A percentile compares a stretch with the other conserved stretches of the same genome.
Evolutionary conservation across 1,140 invertebrate species (phyloP).

Genomic region (Caenorhabditis tropicalis): DNA sequence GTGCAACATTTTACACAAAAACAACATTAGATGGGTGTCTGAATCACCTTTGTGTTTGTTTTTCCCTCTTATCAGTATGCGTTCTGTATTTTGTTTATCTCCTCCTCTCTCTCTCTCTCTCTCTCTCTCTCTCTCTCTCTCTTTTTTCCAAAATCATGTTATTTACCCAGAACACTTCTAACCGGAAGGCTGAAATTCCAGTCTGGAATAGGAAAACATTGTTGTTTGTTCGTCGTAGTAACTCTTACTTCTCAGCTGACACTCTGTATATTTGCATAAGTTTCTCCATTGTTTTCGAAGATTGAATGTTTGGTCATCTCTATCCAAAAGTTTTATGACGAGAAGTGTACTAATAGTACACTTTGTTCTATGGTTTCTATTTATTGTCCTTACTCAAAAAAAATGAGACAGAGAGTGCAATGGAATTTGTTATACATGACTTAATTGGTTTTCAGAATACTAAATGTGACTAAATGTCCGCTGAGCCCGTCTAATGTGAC

Average conservation of each 20-base stretch:
- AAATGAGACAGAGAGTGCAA: neutral
- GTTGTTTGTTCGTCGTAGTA: neutral
- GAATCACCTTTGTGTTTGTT: neutral
- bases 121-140: too few relatives aligned
- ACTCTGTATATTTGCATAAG: slow-evolving; percentile 17
- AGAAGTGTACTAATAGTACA: too few relatives aligned
- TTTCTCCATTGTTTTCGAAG: slow-evolving; percentile 15
- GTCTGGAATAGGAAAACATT: neutral
- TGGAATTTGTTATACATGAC: neutral
- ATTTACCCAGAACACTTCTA: too few relatives aligned
- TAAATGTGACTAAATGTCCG: neutral
- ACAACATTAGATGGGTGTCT: neutral
- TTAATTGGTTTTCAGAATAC: neutral
- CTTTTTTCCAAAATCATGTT: too few relatives aligned
- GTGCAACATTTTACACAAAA: neutral
- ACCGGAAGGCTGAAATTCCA: slow-evolving; percentile 1
- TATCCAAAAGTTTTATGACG: too few relatives aligned
- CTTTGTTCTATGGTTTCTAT: neutral
- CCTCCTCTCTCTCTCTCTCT: neutral
- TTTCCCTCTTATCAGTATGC: neutral
- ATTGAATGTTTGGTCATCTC: slow-evolving; percentile 22
- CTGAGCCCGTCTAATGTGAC: neutral
- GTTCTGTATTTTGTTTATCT: slow-evolving; percentile 3
- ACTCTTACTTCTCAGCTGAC: slow-evolving; percentile 17
- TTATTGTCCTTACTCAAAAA: neutral